A percentile compares a stretch with the other conserved stretches of the same genome.
phyloP scores from a whole-genome alignment of 1,140 invertebrate species.

The Zophobas atratus region DNA sequence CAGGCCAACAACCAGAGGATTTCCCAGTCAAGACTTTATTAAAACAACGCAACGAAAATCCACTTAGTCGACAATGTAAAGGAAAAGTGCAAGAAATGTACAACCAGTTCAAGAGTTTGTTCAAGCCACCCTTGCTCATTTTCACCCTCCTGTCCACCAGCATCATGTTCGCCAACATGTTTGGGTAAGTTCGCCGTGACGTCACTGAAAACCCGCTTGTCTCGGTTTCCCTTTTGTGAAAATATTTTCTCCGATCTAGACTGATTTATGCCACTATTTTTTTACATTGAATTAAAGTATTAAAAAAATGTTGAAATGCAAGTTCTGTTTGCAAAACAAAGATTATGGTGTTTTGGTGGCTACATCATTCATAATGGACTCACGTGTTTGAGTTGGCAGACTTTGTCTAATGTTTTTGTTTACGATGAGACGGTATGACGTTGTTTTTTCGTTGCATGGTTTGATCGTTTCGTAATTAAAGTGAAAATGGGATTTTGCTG shows the following conservation, averaged over 20 bases:
- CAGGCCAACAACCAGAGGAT: constrained; percentile 67
- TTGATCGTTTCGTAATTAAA: no score
- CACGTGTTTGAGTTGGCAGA: not conserved
- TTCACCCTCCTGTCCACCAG: constrained; percentile 73
- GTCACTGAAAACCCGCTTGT: no score
- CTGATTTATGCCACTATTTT: no score
- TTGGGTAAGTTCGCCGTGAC: constrained; percentile 72
- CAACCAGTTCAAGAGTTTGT: constrained; percentile 71
- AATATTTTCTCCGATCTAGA: constrained; percentile 10
- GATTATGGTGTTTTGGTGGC: constrained; percentile 7
- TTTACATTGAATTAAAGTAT: not conserved
- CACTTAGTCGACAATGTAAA: constrained; percentile 40
- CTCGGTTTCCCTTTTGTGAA: constrained; percentile 27
- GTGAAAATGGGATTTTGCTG: no score
- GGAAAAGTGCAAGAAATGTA: constrained; percentile 70
- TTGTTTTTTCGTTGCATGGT: not conserved
- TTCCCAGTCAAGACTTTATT: constrained; percentile 68
- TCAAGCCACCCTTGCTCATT: constrained; percentile 70
- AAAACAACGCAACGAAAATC: no score
- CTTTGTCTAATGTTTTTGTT: not conserved
- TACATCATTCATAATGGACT: not conserved
- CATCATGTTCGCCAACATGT: constrained; percentile 79
- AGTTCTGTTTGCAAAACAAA: not conserved
- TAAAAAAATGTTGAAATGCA: constrained; percentile 12
- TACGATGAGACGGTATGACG: not conserved